Evolutionary conservation across 2,113 vertebrate genomes (phyloP).

Genomic region (Syrrhaptes paradoxus): DNA sequence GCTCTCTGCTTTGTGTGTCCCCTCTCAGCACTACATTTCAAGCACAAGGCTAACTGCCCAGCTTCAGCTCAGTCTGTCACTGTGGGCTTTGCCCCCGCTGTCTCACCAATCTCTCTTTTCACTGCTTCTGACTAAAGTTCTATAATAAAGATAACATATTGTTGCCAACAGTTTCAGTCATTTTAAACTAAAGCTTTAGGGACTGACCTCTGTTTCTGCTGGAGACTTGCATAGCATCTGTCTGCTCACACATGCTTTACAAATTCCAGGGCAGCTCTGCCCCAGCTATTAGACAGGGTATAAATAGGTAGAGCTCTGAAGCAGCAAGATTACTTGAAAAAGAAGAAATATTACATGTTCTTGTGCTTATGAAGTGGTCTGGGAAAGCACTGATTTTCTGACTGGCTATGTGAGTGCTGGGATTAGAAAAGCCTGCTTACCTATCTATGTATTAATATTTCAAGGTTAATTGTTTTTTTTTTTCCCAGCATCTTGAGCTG

Average conservation of each 20-base stretch:
- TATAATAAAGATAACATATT: not conserved
- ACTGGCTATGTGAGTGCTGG: not conserved
- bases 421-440: not conserved
- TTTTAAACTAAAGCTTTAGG: not conserved
- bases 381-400: not conserved
- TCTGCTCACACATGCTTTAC: not conserved
- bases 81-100: not conserved
- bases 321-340: not conserved
- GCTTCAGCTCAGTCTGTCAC: not conserved
- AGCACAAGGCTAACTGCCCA: not conserved
- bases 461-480: not conserved
- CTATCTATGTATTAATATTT: not conserved
- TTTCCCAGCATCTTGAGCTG: not conserved
- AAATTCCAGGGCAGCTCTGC: not conserved
- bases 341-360: not conserved
- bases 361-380: not conserved
- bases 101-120: not conserved
- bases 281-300: not conserved
- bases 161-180: not conserved
- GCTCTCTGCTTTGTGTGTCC: not conserved
- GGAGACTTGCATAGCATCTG: not conserved
- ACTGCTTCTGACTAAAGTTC: not conserved
- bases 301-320: slow-evolving; percentile 9
- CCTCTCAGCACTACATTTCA: not conserved
- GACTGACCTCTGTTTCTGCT: not conserved